Base-by-base conservation (phyloP, 1,140 invertebrate genomes). In the Harpegnathos saltator region DNA sequence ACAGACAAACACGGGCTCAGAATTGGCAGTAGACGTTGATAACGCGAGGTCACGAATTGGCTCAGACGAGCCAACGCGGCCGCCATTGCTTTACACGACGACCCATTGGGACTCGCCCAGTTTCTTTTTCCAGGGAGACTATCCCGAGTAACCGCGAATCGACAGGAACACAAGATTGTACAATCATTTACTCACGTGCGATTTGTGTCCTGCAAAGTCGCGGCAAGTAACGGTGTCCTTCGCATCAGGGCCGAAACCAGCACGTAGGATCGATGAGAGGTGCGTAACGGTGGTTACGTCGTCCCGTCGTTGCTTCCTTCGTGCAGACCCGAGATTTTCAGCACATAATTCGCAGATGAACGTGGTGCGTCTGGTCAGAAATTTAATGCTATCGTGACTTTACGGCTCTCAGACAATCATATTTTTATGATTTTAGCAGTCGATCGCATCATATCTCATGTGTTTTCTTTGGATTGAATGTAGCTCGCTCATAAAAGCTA, bases 361-460 rank as follows among this genome's bases (percentile, higher is more conserved):
- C 82, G 59, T 33, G 5, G 62, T 59, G 72, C 85, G 69, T 69
- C 77, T 14, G 33, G 63, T 22, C 50, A 85, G 85, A 90, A 88
- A 91, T 92, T 58, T 69, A 89, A 85, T 69, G 87, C 65, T 90
- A 83, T 87, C 74, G 81, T 80, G 75, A 87, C 73, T 62, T 78
- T 84, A 74, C 59, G 86, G 85, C 82, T 71, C 69, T 93, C 87
- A 89, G 83, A 68, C 88, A 85, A 90, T 92, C 91, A 91, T 92
- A 89, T 89, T 91, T 89, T 91, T 85, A 91, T 78, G 81, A 82
- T 86, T 90, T 80, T 84, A 86, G 71, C 59, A 83, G 78, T 82
- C 89, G 92, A 93, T 93, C 63, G 91, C 91, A 93, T 92, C 91
- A 92, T 92, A 83, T 90, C 85, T 89, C 91, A 92, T 92, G 80